phyloP scores from a whole-genome alignment of 1,140 invertebrate species.

The Ceratina japonica region DNA sequence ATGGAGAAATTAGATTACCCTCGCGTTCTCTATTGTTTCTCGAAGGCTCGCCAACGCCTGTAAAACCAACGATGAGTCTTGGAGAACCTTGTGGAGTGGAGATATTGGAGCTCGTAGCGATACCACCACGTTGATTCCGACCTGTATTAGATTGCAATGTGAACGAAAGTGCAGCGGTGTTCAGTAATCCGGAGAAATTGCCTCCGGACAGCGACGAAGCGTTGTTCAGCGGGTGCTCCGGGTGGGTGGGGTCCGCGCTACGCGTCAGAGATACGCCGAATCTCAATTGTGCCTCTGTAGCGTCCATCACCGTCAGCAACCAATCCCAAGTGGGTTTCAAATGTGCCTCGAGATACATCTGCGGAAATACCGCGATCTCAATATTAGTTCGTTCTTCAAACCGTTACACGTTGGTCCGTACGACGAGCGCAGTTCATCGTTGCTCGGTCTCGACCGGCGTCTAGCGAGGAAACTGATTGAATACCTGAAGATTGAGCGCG shows the following conservation, averaged over 20 bases:
- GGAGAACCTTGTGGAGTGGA: conserved; percentile 75
- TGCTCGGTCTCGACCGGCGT: too few species aligned
- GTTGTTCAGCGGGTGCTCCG: conserved; percentile 82
- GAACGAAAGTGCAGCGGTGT: conserved; percentile 75
- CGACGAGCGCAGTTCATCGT: too few species aligned
- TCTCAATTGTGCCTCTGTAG: conserved; percentile 97
- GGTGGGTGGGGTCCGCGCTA: conserved; percentile 84
- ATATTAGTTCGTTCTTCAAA: neutral
- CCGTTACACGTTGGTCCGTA: neutral
- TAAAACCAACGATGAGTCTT: conserved; percentile 77
- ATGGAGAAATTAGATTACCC: conserved; percentile 58
- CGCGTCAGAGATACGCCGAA: conserved; percentile 95
- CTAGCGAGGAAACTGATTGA: conserved; percentile 30
- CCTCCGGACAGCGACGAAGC: conserved; percentile 72
- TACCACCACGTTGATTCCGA: conserved; percentile 75
- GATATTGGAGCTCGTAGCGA: conserved; percentile 73
- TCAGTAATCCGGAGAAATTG: conserved; percentile 74
- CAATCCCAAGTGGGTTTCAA: conserved; percentile 98
- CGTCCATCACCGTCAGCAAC: conserved; percentile 98
- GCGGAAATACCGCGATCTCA: conserved; percentile 61
- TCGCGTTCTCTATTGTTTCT: conserved; percentile 75
- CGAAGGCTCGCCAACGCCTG: conserved; percentile 75
- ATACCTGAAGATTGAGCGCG: conserved; percentile 86
- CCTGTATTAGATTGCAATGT: conserved; percentile 72
- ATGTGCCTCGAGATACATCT: conserved; percentile 92